Evolutionary conservation across 2,797 vertebrate species (phyloP).

Genomic region (Psittacula echo): DNA sequence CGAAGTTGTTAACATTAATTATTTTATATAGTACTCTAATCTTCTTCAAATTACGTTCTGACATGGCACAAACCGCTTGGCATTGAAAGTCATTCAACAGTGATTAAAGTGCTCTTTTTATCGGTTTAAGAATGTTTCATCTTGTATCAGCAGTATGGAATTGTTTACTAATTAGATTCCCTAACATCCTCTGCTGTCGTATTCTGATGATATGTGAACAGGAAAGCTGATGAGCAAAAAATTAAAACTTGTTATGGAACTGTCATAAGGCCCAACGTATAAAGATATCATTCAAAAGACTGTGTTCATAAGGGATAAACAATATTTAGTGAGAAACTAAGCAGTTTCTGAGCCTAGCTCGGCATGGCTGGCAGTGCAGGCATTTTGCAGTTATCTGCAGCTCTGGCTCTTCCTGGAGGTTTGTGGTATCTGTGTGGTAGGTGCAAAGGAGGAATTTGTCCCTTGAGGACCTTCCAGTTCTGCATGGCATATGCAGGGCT

Average conservation of each 20-base stretch:
- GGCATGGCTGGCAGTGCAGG: not conserved
- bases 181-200: conserved; percentile 54
- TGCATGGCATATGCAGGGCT: not conserved
- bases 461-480: not conserved
- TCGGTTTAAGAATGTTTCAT: conserved; percentile 74
- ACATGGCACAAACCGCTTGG: conserved; percentile 62
- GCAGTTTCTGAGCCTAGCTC: not conserved
- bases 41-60: conserved; percentile 69
- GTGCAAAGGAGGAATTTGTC: not conserved
- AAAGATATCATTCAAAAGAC: conserved; percentile 61
- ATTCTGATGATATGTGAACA: conserved; percentile 55
- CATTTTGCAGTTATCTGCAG: not conserved
- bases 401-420: not conserved
- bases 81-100: conserved; percentile 71
- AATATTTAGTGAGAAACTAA: conserved; percentile 34
- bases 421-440: not conserved
- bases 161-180: conserved; percentile 77
- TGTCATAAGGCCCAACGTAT: conserved; percentile 44
- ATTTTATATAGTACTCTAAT: conserved; percentile 68
- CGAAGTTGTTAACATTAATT: conserved; percentile 71
- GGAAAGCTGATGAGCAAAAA: conserved; percentile 63
- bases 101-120: conserved; percentile 76
- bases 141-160: conserved; percentile 66
- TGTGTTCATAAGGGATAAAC: conserved; percentile 10
- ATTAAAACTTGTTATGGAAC: conserved; percentile 58